These are phyloP conservation scores for Drosophila kambysellisi DNA, from an alignment of 2,888 invertebrate species.

Conservation along the genomic window DNA sequence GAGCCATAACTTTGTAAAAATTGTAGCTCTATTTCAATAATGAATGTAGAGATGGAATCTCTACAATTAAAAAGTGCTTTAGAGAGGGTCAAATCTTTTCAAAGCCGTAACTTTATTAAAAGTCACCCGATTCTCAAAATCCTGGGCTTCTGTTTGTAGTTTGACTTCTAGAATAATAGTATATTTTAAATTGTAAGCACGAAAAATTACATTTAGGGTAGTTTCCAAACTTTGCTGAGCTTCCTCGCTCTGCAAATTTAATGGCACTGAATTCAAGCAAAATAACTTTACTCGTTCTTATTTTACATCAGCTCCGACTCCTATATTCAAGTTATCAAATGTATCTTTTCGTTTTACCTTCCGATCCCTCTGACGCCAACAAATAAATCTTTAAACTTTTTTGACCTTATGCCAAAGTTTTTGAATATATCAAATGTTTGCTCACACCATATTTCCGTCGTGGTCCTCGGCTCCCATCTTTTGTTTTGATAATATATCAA, in stretches of 20 bases:
- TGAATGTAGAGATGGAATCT: no score
- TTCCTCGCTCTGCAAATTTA: not conserved
- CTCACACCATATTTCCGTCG: not conserved
- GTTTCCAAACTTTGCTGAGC: not conserved
- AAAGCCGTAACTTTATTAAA: not conserved
- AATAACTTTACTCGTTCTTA: not conserved
- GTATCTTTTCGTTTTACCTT: not conserved
- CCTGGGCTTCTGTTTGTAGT: not conserved
- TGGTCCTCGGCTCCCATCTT: accelerated
- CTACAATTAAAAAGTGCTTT: not conserved
- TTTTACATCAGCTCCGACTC: not conserved
- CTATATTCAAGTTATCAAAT: not conserved
- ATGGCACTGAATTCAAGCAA: not conserved
- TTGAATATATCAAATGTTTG: constrained; percentile 16
- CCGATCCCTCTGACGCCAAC: not conserved
- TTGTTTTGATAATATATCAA: not conserved
- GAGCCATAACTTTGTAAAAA: no score
- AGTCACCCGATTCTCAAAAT: not conserved
- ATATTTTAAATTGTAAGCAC: not conserved
- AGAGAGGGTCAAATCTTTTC: not conserved
- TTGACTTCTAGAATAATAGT: not conserved
- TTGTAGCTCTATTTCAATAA: no score
- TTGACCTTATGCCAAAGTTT: not conserved
- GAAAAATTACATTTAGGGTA: not conserved
- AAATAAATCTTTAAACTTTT: not conserved